Base-by-base conservation (phyloP, 1,140 invertebrate species). In the Lethocerus indicus region DNA sequence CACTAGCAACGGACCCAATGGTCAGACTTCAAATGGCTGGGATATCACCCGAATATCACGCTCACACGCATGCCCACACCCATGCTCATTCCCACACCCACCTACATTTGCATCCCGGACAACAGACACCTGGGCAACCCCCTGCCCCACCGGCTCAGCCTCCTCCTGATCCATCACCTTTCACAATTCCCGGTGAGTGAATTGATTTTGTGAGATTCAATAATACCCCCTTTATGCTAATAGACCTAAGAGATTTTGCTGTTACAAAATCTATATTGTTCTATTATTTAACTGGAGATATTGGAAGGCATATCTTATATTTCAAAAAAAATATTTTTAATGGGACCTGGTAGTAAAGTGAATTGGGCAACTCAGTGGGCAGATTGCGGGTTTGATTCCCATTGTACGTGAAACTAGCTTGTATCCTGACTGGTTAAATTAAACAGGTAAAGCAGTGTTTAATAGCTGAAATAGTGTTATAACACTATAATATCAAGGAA, bases 101-200 rank as follows among this genome's bases (percentile, higher is more conserved):
- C 72, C 78, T 88, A 61, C n/a, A n/a, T n/a, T n/a, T n/a, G n/a
- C 86, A 89, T 70, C 81, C 80, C 58, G 81, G 81, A 63, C 81
- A 82, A 68, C 78, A 78, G 62, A 79, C 77, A 52, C 78, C 61
- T 20, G 14, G 25, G 18, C 32, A 36, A 3, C 76, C 78, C 58
- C 72, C 70, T 52, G 51, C 63, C 60, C 32, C 66, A 57, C 37
- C 37, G n/a, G 4, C 6, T 14, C 6, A 16, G 21, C 42, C 42
- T 44, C 65, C 58, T 63, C 67, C 54, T 64, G 65, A 54, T 65
- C 67, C 56, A 69, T 75, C 57, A 71, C 71, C 63, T 74, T 75
- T 60, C 68, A 26, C 73, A 52, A 62, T 75, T 57, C 73, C 73
- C 67, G 72, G 74, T 76, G 66, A 64, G 63, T 64, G 49, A 36